Conservation (phyloP, 1,140 invertebrate species). For the Cydia strobilella region DNA sequence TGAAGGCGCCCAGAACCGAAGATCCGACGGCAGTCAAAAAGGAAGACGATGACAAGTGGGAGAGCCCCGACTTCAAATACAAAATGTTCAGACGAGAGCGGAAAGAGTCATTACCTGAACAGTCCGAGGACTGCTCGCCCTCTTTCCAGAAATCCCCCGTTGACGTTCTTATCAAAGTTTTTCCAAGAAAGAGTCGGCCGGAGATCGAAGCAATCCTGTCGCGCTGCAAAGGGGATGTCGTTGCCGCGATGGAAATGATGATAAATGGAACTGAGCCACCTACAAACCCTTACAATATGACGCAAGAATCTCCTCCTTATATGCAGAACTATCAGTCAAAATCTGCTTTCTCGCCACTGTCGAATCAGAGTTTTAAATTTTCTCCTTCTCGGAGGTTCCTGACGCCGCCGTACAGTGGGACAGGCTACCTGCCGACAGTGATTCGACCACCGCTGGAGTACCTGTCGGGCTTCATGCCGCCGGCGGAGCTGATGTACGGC, state of each 20-base stretch:
- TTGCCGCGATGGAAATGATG: constrained; percentile 94
- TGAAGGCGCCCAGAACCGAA: constrained; percentile 69
- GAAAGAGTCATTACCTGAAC: constrained; percentile 48
- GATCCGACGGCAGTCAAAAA: constrained; percentile 60
- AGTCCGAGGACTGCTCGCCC: constrained; percentile 43
- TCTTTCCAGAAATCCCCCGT: constrained; percentile 75
- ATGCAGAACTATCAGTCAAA: constrained; percentile 72
- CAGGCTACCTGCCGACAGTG: constrained; percentile 89
- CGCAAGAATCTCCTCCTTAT: constrained; percentile 70
- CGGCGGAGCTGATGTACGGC: constrained; percentile 73
- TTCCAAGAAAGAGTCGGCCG: constrained; percentile 89
- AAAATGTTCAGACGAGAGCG: constrained; percentile 58
- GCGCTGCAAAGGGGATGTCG: constrained; percentile 90
- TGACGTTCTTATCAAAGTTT: constrained; percentile 83
- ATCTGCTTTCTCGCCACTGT: constrained; percentile 88
- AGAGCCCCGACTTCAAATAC: constrained; percentile 63
- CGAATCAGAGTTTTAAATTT: constrained; percentile 80
- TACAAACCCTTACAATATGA: constrained; percentile 53
- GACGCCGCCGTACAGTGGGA: constrained; percentile 89
- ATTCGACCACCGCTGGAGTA: constrained; percentile 83
- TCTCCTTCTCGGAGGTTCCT: constrained; percentile 85
- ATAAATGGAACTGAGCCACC: constrained; percentile 82
- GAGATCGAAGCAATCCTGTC: constrained; percentile 91
- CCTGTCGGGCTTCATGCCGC: constrained; percentile 71
- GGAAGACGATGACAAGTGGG: constrained; percentile 76